Evolutionary conservation across 2,113 vertebrate species (phyloP).

Genomic region (Peromyscus californicus): DNA sequence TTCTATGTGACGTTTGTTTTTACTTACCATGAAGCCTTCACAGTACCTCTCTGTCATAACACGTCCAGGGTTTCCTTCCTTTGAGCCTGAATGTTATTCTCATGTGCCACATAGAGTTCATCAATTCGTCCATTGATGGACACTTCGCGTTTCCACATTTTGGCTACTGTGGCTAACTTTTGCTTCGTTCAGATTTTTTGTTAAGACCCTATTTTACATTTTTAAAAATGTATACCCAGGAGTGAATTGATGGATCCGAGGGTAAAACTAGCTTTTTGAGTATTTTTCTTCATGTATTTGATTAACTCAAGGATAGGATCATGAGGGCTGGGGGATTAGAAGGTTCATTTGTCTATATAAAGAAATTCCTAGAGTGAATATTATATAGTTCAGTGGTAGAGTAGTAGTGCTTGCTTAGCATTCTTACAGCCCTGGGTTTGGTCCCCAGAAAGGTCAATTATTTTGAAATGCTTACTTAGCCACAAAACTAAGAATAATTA

Average conservation of each 20-base stretch:
- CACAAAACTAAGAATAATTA: slow-evolving; percentile 51
- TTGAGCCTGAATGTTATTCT: slow-evolving; percentile 2
- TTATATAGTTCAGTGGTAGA: background rate
- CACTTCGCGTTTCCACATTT: background rate
- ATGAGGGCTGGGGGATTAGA: background rate
- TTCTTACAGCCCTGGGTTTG: background rate
- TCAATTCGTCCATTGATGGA: background rate
- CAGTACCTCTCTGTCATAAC: background rate
- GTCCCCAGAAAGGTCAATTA: background rate
- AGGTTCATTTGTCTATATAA: background rate
- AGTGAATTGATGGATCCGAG: background rate
- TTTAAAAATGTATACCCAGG: background rate
- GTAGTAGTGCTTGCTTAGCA: background rate
- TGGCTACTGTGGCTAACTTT: slow-evolving; percentile 16
- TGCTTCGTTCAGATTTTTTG: background rate
- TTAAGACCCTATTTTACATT: background rate
- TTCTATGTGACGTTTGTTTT: background rate
- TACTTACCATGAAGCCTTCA: background rate
- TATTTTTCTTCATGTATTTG: slow-evolving; percentile 27
- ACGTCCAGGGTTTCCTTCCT: background rate
- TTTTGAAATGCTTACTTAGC: slow-evolving; percentile 60
- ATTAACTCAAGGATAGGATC: background rate
- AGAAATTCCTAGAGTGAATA: background rate
- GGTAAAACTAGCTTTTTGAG: background rate
- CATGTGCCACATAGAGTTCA: background rate